Evolutionary conservation across 2,113 vertebrate genomes (phyloP).

Genomic region (Antechinus stuartii): DNA sequence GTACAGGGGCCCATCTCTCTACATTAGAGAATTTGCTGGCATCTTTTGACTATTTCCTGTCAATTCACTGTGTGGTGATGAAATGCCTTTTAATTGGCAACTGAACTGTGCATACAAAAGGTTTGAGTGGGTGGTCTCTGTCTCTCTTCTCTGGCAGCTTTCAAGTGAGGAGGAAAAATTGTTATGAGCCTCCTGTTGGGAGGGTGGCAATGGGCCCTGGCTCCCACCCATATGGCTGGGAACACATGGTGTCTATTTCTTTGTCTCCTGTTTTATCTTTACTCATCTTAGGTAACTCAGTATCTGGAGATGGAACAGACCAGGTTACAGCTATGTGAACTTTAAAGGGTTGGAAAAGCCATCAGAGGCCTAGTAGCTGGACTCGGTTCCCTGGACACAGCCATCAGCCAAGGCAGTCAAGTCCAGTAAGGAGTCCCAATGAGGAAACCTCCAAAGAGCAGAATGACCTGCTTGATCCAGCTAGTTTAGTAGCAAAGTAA

Average conservation of each 20-base stretch:
- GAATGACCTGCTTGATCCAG: not conserved
- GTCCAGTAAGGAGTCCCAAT: not conserved
- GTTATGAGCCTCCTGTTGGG: not conserved
- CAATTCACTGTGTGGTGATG: not conserved
- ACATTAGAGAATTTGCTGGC: not conserved
- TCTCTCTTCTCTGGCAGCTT: conserved; percentile 4
- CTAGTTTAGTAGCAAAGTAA: not conserved
- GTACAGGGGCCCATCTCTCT: not conserved
- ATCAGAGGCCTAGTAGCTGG: not conserved
- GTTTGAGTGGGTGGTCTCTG: conserved; percentile 5
- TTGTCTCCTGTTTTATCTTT: not conserved
- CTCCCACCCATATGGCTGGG: not conserved
- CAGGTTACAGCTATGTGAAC: not conserved
- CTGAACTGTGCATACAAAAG: not conserved
- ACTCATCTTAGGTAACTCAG: not conserved
- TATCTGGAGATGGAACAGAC: not conserved
- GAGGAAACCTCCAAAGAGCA: not conserved
- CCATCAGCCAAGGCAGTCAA: not conserved
- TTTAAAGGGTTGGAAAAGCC: not conserved
- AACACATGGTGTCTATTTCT: not conserved
- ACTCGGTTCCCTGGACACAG: not conserved
- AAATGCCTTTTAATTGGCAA: not conserved
- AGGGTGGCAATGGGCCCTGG: not conserved
- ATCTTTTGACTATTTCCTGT: not conserved
- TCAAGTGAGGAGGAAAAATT: not conserved